Evolutionary conservation across 2,113 vertebrate genomes (phyloP).

Genomic region (Pseudopodoces humilis): DNA sequence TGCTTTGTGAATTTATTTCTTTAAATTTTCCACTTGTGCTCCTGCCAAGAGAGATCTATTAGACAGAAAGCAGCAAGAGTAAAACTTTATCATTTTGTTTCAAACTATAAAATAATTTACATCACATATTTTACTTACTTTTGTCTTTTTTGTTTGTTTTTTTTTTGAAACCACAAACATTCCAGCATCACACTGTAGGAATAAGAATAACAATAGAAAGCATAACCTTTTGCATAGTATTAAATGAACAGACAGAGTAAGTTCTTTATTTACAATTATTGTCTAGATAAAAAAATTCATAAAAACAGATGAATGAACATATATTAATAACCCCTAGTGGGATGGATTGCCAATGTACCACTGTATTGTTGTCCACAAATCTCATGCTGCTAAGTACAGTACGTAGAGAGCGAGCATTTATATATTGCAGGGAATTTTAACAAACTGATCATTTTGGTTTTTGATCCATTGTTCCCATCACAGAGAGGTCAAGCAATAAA

Average conservation of each 20-base stretch:
- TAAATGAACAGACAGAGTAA: slow-evolving; percentile 99
- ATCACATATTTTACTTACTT: slow-evolving; percentile 83
- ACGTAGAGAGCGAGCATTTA: slow-evolving; percentile 90
- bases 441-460: slow-evolving; percentile 75
- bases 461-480: slow-evolving; percentile 77
- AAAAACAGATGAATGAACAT: slow-evolving; percentile 98
- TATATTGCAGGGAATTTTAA: slow-evolving; percentile 88
- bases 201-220: slow-evolving; percentile 91
- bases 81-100: slow-evolving; percentile 80
- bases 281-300: slow-evolving; percentile 98
- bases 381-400: slow-evolving; percentile 99
- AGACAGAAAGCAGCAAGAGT: slow-evolving; percentile 89
- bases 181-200: slow-evolving; percentile 89
- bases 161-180: slow-evolving; percentile 89
- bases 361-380: slow-evolving; percentile 90
- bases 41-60: slow-evolving; percentile 82
- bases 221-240: slow-evolving; percentile 99
- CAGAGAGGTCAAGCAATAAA: slow-evolving; percentile 74
- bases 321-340: slow-evolving; percentile 96
- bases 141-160: slow-evolving; percentile 63
- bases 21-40: slow-evolving; percentile 81
- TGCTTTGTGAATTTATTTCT: slow-evolving; percentile 91
- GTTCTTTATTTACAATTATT: slow-evolving; percentile 99
- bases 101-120: slow-evolving; percentile 88
- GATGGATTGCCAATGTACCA: slow-evolving; percentile 91